Evolutionary conservation across 2,888 invertebrate species (phyloP).

Genomic region (Drosophila phalerata): DNA sequence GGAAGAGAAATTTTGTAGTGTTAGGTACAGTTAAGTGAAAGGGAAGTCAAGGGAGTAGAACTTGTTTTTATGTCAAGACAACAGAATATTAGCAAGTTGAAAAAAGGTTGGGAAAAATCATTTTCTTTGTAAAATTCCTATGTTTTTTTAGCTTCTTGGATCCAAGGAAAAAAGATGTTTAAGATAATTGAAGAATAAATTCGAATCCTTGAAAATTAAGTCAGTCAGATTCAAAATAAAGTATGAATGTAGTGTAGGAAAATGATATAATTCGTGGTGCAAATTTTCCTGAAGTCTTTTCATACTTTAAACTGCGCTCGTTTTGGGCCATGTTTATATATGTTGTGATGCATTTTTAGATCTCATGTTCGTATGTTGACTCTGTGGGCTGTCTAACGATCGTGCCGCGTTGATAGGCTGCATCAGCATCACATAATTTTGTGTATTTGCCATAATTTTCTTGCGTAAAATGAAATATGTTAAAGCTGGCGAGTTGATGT

Average conservation of each 20-base stretch:
- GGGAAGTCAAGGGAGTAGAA: neutral
- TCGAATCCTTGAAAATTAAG: too few relatives aligned
- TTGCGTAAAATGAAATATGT: constrained; percentile 73
- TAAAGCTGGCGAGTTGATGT: constrained; percentile 58
- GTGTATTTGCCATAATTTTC: constrained; percentile 73
- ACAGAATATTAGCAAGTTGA: neutral
- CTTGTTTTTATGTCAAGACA: neutral
- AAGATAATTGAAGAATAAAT: neutral
- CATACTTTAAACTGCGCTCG: neutral
- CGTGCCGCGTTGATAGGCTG: constrained; percentile 58
- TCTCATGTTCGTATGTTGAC: neutral
- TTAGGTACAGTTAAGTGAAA: neutral
- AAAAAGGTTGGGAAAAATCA: neutral
- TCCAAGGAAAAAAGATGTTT: neutral
- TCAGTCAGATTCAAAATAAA: too few relatives aligned
- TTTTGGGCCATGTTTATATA: neutral
- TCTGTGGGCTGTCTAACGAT: constrained; percentile 49
- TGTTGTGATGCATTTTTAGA: neutral
- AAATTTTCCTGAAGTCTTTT: neutral
- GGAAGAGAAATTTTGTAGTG: neutral
- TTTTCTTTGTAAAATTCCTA: too few relatives aligned
- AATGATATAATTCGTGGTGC: too few relatives aligned
- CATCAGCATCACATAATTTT: constrained; percentile 57
- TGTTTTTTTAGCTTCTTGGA: too few relatives aligned
- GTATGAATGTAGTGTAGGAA: too few relatives aligned